Conservation (phyloP, 2,888 invertebrate genomes). For the Calameuta pallipes region DNA sequence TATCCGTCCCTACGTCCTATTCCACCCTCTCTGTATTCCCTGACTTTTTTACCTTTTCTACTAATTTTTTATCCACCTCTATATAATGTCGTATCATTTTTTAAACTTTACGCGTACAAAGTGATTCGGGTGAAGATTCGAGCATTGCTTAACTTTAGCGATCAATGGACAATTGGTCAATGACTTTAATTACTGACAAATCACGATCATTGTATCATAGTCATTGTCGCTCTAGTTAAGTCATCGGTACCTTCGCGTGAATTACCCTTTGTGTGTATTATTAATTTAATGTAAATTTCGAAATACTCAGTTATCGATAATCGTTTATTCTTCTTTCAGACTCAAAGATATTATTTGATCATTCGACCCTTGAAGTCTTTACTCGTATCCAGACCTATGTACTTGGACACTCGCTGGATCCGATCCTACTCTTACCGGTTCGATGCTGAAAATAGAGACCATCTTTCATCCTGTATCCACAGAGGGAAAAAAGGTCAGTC, state of each 20-base stretch:
- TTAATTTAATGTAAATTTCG: background rate
- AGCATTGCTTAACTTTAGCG: no score
- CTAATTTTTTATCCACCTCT: background rate
- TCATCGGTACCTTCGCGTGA: no score
- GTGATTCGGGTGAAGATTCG: background rate
- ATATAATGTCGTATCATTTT: background rate
- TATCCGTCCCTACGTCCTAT: background rate
- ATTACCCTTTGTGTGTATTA: background rate
- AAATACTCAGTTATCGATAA: background rate
- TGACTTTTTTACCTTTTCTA: background rate
- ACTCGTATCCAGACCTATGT: background rate
- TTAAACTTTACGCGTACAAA: background rate
- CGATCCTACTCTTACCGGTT: background rate
- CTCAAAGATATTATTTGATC: background rate
- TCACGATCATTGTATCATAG: no score
- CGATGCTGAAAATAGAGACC: background rate
- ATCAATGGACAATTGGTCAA: no score
- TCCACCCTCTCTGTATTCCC: background rate
- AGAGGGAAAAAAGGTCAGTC: slow-evolving; percentile 32
- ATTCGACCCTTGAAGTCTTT: background rate
- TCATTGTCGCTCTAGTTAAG: no score
- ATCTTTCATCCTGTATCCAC: background rate
- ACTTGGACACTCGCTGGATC: background rate
- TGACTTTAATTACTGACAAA: no score
- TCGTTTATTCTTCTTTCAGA: background rate